Conservation (phyloP, 2,113 vertebrate genomes). For the Onychostruthus taczanowskii region DNA sequence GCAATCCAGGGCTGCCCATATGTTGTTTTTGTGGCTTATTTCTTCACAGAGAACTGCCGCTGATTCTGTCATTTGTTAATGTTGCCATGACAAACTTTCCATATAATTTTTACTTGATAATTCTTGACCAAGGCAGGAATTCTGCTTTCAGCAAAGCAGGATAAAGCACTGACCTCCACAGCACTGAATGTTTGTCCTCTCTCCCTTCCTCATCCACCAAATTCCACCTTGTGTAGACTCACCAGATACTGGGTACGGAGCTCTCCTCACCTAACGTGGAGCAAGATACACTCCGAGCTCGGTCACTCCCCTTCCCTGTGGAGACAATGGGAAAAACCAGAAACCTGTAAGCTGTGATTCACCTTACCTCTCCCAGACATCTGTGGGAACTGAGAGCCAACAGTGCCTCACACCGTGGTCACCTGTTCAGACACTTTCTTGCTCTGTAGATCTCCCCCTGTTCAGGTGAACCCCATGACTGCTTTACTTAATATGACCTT, state of each 20-base stretch:
- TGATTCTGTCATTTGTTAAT: not conserved
- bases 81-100: not conserved
- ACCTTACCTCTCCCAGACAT: not conserved
- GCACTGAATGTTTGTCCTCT: not conserved
- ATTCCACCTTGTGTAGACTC: not conserved
- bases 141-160: not conserved
- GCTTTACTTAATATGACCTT: not conserved
- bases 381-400: not conserved
- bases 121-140: not conserved
- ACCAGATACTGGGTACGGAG: rapidly evolving
- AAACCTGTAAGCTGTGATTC: not conserved
- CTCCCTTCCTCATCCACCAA: not conserved
- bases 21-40: not conserved
- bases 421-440: not conserved
- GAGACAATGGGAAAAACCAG: not conserved
- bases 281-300: rapidly evolving
- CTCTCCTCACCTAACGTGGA: rapidly evolving
- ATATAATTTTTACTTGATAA: not conserved
- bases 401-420: not conserved
- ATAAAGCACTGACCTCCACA: not conserved
- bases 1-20: not conserved
- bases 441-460: not conserved
- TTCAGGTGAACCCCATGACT: not conserved
- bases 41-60: not conserved
- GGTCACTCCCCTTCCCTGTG: not conserved